Evolutionary conservation across 2,113 vertebrate genomes (phyloP), one percentile per base, ranked within the genome.

Genomic region (Clarias batrachus): DNA sequence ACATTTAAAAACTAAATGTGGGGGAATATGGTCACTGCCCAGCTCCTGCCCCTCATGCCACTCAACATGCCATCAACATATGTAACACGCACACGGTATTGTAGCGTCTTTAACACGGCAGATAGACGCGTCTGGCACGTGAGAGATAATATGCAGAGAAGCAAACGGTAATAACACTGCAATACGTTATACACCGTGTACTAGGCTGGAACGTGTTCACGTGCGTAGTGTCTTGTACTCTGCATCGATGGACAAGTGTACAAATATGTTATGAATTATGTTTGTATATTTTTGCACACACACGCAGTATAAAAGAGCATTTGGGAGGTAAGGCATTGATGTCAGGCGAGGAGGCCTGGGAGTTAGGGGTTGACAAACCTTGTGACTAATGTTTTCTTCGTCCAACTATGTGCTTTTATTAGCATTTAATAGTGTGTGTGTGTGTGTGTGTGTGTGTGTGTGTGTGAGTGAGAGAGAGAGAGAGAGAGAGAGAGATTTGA

Each of bases 1-100:
- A 92, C 89, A 95, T 95, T 94, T 94, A 95, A 93, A 95, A 95
- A 94, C 92, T 94, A 95, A 33, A 95, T 95, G 91, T 89, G 88
- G 89, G 86, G 90, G 92, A 93, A 94, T 90, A 71, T 86, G 90
- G 90, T 91, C 90, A 85, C 92, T 93, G 92, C 92, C 92, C 90
- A 81, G 8, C 33, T 82, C 81, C 54, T 84, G n/a, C 48, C 85
- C 37, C 33, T 41, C 77, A 59, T 70, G 19, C 56, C 14, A 11
- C 21, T 11, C 56, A 23, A 74, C 54, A 54, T 59, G 19, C 59
- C 9, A 41, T 25, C 17, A 63, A 11, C 25, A 4, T 27, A 19
- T 13, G 27, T 3, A 81, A 65, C 60, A 48, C 8, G 9, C 37
- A n/a, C 37, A n/a, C 19, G 27, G 56, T 62, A 33, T 6, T 59